These are phyloP conservation scores for Ectropis crepuscularia DNA, from an alignment of 2,888 invertebrate species.

Conservation along the genomic window DNA sequence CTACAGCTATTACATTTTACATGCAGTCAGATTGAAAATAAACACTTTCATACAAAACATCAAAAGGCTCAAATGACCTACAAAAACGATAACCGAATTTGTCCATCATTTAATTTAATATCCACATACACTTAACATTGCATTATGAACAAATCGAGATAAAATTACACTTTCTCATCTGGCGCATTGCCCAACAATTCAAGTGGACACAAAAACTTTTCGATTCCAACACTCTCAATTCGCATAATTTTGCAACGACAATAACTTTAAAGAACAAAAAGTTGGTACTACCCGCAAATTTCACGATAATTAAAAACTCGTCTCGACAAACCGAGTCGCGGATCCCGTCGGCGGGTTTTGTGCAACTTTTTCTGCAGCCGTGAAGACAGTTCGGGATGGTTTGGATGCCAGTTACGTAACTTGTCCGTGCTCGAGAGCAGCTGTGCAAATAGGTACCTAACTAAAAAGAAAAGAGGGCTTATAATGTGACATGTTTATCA, in stretches of 20 bases:
- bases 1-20: not conserved
- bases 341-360: conserved; percentile 46
- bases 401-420: conserved; percentile 38
- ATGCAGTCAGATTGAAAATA: not conserved
- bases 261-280: conserved; percentile 27
- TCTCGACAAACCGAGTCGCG: conserved; percentile 38
- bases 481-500: not conserved
- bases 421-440: conserved; percentile 22
- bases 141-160: conserved; percentile 3
- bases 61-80: too few species aligned
- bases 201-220: conserved; percentile 15
- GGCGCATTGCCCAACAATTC: conserved; percentile 16
- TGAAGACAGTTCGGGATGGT: conserved; percentile 45
- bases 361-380: conserved; percentile 45
- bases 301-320: conserved; percentile 41
- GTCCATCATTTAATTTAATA: not conserved
- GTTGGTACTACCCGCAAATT: conserved; percentile 27
- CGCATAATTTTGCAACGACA: conserved; percentile 22
- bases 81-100: not conserved
- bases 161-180: conserved; percentile 14
- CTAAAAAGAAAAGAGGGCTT: not conserved
- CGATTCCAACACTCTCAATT: conserved; percentile 15
- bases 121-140: not conserved
- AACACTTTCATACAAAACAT: too few species aligned
- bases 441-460: conserved; percentile 18